Percentiles rank a stretch among this genome's conserved stretches.
phyloP scores from a whole-genome alignment of 2,113 vertebrate genomes.

The Limanda limanda region DNA sequence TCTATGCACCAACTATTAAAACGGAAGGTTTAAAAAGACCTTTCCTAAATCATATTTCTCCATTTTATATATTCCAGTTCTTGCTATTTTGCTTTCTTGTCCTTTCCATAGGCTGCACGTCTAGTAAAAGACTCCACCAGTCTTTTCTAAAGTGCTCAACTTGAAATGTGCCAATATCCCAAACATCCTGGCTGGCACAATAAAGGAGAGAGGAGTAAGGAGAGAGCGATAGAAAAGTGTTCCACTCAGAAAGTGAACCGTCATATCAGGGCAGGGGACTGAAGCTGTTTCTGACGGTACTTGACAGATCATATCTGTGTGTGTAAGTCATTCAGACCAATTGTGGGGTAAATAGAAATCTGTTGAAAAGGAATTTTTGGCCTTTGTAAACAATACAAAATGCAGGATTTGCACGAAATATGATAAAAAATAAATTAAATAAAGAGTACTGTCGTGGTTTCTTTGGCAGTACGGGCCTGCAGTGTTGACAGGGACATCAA shows the following conservation, averaged over 20 bases:
- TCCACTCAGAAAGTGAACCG: slow-evolving; percentile 3
- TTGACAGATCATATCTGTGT: slow-evolving; percentile 19
- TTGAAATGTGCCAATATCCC: slow-evolving; percentile 30
- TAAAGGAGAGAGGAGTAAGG: slow-evolving; percentile 1
- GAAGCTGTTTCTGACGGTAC: not conserved
- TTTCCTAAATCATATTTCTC: not conserved
- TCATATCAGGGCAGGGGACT: not conserved
- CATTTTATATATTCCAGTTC: not conserved
- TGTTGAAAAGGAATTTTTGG: slow-evolving; percentile 27
- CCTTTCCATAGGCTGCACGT: not conserved
- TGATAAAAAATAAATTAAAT: not conserved
- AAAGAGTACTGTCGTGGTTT: slow-evolving; percentile 69
- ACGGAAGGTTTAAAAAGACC: not conserved
- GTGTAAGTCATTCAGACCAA: slow-evolving; percentile 4
- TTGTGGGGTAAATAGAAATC: slow-evolving; percentile 13
- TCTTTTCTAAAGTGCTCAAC: slow-evolving; percentile 62
- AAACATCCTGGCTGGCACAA: slow-evolving; percentile 10
- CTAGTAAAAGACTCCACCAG: slow-evolving; percentile 17
- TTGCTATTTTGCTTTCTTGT: slow-evolving; percentile 3
- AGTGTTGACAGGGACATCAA: slow-evolving; percentile 53
- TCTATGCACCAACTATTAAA: slow-evolving; percentile 6
- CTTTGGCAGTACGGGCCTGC: slow-evolving; percentile 81
- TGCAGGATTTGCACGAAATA: slow-evolving; percentile 50
- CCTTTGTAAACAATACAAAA: slow-evolving; percentile 49
- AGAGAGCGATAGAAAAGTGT: slow-evolving; percentile 20